Conservation (phyloP, 1,140 invertebrate species). For the Centruroides sculpturatus region DNA sequence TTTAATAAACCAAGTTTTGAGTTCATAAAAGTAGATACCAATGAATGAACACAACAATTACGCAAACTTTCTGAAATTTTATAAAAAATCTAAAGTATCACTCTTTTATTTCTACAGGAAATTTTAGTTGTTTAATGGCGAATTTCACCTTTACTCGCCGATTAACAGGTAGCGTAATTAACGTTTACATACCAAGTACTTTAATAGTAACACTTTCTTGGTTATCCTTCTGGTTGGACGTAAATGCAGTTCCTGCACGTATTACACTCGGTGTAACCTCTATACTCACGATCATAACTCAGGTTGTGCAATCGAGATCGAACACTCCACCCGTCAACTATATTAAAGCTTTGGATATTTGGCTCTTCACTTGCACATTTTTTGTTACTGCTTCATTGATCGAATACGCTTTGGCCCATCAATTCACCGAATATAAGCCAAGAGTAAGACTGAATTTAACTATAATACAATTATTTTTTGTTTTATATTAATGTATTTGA, state of each 20-base stretch:
- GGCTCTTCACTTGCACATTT: slow-evolving; percentile 24
- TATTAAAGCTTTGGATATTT: slow-evolving; percentile 22
- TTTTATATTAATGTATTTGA: no score
- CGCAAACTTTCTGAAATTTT: no score
- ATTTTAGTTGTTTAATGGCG: slow-evolving; percentile 12
- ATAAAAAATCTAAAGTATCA: no score
- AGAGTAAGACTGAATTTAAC: no score
- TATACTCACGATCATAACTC: slow-evolving; percentile 6
- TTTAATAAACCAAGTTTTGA: no score
- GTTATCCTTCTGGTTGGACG: slow-evolving; percentile 29
- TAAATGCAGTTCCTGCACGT: slow-evolving; percentile 28
- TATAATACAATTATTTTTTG: no score
- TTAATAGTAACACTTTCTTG: slow-evolving; percentile 17
- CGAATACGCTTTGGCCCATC: slow-evolving; percentile 27
- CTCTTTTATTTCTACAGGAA: slow-evolving; percentile 2
- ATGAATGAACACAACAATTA: no score
- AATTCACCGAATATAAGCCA: no score
- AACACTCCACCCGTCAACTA: slow-evolving; percentile 15
- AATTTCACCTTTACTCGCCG: slow-evolving; percentile 15
- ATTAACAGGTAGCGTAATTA: slow-evolving; percentile 15
- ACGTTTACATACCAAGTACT: slow-evolving; percentile 16
- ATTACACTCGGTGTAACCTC: slow-evolving; percentile 22
- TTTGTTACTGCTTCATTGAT: slow-evolving; percentile 30
- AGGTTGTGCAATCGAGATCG: slow-evolving; percentile 6
- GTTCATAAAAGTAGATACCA: no score